Percentiles rank a stretch among this genome's conserved stretches.
Conservation (phyloP, 2,888 invertebrate species). For the Craniophora ligustri region DNA sequence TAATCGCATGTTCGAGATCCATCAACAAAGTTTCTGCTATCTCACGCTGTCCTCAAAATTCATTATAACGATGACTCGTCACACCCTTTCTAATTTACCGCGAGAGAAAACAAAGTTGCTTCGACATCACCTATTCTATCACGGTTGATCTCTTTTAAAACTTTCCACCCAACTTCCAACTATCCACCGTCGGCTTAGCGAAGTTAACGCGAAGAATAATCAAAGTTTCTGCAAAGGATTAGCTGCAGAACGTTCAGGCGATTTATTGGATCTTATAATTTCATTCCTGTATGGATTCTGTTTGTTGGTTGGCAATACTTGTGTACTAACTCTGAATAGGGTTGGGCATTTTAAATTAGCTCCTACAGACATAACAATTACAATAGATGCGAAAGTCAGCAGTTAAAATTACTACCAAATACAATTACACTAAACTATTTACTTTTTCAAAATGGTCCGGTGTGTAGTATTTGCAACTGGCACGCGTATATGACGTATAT, state of each 20-base stretch:
- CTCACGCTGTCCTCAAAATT: conserved; percentile 23
- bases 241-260: conserved; percentile 21
- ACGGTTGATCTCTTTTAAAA: conserved; percentile 48
- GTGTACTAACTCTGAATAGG: conserved; percentile 8
- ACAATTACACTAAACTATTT: no score
- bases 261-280: conserved; percentile 42
- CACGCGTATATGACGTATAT: no score
- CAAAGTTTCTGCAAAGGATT: conserved; percentile 45
- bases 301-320: no score
- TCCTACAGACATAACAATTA: no score
- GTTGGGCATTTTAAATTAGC: no score
- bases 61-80: conserved; percentile 39
- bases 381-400: no score
- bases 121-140: conserved; percentile 41
- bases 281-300: conserved; percentile 19
- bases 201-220: conserved; percentile 45
- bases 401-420: no score
- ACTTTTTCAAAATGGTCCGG: no score
- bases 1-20: conserved; percentile 18
- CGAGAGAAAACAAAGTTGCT: conserved; percentile 42
- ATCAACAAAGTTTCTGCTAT: conserved; percentile 14
- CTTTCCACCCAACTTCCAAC: conserved; percentile 30
- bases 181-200: conserved; percentile 34
- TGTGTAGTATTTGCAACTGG: no score
- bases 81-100: conserved; percentile 49